Evolutionary conservation across 1,140 invertebrate genomes (phyloP), one percentile per base, ranked within the genome.

Genomic region (Bombus breviceps): DNA sequence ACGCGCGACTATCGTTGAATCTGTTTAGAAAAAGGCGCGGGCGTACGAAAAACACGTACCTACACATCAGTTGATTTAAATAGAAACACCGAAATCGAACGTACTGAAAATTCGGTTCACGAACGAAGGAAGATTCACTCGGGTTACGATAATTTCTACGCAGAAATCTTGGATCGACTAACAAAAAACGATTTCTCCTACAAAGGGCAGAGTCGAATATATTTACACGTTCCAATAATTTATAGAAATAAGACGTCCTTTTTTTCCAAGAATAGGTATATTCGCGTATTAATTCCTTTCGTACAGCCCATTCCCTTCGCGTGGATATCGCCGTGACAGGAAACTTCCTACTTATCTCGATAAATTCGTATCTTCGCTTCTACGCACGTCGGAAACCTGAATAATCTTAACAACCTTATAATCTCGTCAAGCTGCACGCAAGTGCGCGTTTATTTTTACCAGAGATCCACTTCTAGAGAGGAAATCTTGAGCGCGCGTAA

Each of bases 1-100:
- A 59, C 12, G 37, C 41, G 28, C 41, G 76, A 66, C 37, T 80
- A 74, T 85, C 71, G 43, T 53, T 34, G 39, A 64, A 39, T 87
- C 32, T 47, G 57, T 62, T 43, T 75, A 15, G 57, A 39, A 76
- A 34, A 2, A 25, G 47, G 25, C 59, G 25, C 22, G 28, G 9
- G 28, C 47, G 18, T 57, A n/a, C 25, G 71, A 41, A 41, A 41
- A 41, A 15, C 12, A 18, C 6, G 34, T 18, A 22, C 0, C 47
- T 53, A 22, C 47, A 1, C 18, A 2, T 0, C 18, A 0, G 18
- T 13, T 2, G 64, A 66, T 13, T 66, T 15, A 13, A 15, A 66
- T 6, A 32, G 13, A 18, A 34, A 66, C 32, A 2, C 34, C n/a
- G 25, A 15, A 32, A 13, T 18, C 15, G 13, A 6, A 15, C 13